Evolutionary conservation across 1,140 invertebrate species (phyloP), one percentile per base, ranked within the genome.

Genomic region (Harlomillsia oculata): DNA sequence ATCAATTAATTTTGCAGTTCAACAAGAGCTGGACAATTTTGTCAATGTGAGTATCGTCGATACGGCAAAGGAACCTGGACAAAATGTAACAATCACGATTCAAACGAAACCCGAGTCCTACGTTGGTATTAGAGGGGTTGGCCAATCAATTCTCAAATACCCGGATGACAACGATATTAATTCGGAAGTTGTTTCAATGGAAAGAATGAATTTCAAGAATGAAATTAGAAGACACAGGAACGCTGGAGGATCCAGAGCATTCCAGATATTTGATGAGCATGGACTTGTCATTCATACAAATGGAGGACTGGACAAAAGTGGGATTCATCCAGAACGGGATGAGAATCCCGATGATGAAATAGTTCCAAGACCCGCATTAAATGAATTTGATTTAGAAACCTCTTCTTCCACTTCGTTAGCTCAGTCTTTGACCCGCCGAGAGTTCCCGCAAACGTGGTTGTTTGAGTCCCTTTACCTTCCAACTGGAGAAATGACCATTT

Each of bases 401-500:
- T n/a, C n/a, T n/a, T n/a, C n/a, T n/a, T n/a, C n/a, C n/a, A n/a
- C 6, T 20, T 4, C 3, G 32, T 9, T 16, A 13, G 5, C 54
- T 37, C 9, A 28, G 23, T 9, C 23, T n/a, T n/a, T n/a, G n/a
- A 23, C 29, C 4, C 21, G 55, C 1, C 49, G 29, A 8, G 20
- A 48, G 6, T 45, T 60, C 37, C 53, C 48, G 8, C 46, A 60
- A 52, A 60, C 59, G 3, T 82, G 79, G 79, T 71, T 81, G 69
- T 82, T 76, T 76, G 69, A 78, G 69, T 71, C 69, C 69, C 67
- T 77, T 56, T 69, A 73, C 68, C 75, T 50, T 25, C n/a, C 36
- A 49, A 69, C 50, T 59, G 23, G 36, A 5, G 55, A 50, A 20
- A 69, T 53, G 59, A 80, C 75, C 41, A 92, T 59, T 9, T 49